These are phyloP conservation scores for Simalia tracyae DNA, from an alignment of 2,797 vertebrate species.

Conservation along the genomic window DNA sequence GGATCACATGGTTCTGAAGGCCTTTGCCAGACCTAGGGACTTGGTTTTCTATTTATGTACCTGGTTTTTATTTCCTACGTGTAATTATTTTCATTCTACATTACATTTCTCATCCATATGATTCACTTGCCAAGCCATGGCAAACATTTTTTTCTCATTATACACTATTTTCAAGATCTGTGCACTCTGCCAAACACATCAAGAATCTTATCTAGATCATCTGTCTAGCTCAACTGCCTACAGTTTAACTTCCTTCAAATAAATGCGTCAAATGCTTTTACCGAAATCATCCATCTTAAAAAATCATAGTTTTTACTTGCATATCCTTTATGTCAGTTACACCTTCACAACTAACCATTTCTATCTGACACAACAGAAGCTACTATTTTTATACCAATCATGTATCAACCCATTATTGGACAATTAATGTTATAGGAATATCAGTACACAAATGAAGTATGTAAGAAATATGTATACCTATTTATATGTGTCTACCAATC, in stretches of 20 bases:
- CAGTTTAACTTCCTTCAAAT: slow-evolving; percentile 1
- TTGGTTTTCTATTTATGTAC: not conserved
- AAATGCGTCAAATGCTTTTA: not conserved
- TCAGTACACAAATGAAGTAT: not conserved
- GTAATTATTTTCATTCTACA: not conserved
- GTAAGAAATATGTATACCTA: no score
- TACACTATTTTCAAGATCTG: not conserved
- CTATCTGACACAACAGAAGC: not conserved
- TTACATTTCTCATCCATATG: slow-evolving; percentile 8
- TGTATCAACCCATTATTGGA: not conserved
- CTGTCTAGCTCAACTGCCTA: slow-evolving; percentile 12
- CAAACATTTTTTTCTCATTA: not conserved
- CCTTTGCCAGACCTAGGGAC: not conserved
- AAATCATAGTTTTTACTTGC: not conserved
- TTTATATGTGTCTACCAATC: no score
- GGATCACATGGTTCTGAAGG: not conserved
- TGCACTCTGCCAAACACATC: not conserved
- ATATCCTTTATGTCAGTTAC: not conserved
- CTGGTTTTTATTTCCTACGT: not conserved
- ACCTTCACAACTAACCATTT: not conserved
- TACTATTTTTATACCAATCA: not conserved
- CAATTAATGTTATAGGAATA: not conserved
- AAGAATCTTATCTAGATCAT: slow-evolving; percentile 13
- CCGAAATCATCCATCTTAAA: not conserved
- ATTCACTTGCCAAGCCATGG: not conserved